Evolutionary conservation across 1,140 invertebrate species (phyloP).

Genomic region (Platyura marginata): DNA sequence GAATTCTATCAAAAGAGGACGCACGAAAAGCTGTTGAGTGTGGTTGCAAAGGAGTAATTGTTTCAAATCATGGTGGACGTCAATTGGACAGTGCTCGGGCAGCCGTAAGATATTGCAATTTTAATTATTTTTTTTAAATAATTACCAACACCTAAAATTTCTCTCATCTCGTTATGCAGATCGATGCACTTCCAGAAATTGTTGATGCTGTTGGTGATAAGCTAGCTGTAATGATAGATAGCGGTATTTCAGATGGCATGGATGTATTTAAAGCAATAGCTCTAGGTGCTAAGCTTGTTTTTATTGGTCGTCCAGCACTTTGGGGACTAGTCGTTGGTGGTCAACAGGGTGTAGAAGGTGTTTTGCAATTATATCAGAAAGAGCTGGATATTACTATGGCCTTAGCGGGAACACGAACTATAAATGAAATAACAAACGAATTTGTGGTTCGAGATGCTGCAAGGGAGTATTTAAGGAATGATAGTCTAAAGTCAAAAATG

Average conservation of each 20-base stretch:
- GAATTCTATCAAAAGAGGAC: constrained; percentile 74
- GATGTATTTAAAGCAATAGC: constrained; percentile 86
- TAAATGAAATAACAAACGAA: constrained; percentile 38
- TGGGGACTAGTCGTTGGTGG: constrained; percentile 76
- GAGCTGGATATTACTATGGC: constrained; percentile 66
- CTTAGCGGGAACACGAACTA: constrained; percentile 46
- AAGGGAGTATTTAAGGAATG: no score
- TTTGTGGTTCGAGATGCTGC: constrained; percentile 47
- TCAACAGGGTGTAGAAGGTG: constrained; percentile 51
- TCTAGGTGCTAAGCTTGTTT: constrained; percentile 79
- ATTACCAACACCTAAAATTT: constrained; percentile 1
- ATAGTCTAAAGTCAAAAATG: no score
- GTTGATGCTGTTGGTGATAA: constrained; percentile 50
- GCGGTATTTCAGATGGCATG: constrained; percentile 45
- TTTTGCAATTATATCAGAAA: constrained; percentile 51
- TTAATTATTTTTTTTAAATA: constrained; percentile 51
- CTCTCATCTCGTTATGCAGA: constrained; percentile 29
- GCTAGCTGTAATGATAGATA: constrained; percentile 73
- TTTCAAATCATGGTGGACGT: constrained; percentile 83
- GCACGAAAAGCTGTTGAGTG: constrained; percentile 51
- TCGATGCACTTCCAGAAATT: constrained; percentile 74
- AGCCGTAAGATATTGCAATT: constrained; percentile 39
- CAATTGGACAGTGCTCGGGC: constrained; percentile 75
- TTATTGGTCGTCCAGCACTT: constrained; percentile 70
- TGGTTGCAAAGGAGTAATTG: constrained; percentile 62